Percentiles rank a stretch among this genome's conserved stretches.
Evolutionary conservation across 1,140 invertebrate species (phyloP).

Genomic region (Trachelipus rathkii): DNA sequence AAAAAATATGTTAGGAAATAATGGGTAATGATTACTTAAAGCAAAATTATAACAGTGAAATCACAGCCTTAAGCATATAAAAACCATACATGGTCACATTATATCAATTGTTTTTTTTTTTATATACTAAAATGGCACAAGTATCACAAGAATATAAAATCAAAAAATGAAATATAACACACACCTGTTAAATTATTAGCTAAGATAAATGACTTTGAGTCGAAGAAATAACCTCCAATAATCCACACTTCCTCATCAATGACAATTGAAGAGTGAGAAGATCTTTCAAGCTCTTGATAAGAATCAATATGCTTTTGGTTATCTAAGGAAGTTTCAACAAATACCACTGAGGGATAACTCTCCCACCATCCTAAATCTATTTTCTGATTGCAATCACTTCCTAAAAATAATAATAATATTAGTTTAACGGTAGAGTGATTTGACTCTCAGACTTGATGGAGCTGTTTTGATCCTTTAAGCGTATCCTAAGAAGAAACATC

Average conservation of each 20-base stretch:
- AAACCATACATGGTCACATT: too few species aligned
- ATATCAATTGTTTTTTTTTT: too few species aligned
- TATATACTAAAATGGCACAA: neutral
- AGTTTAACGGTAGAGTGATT: too few species aligned
- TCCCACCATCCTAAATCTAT: slow-evolving; percentile 4
- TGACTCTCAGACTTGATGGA: too few species aligned
- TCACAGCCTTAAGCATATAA: too few species aligned
- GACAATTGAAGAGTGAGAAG: neutral
- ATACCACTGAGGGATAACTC: neutral
- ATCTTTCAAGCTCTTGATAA: neutral
- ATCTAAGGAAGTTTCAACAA: neutral
- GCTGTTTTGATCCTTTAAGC: too few species aligned
- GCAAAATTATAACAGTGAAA: too few species aligned
- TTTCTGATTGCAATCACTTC: neutral
- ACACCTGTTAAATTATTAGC: slow-evolving; percentile 8
- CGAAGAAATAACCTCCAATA: neutral
- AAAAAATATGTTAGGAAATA: neutral
- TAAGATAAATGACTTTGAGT: neutral
- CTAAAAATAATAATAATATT: neutral
- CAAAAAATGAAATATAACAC: too few species aligned
- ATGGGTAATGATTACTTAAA: too few species aligned
- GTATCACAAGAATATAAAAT: too few species aligned
- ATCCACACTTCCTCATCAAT: neutral
- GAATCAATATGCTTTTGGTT: neutral
- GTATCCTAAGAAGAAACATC: too few species aligned